Evolutionary conservation across 1,140 invertebrate genomes (phyloP).

Genomic region (Conopomorpha cramerella): DNA sequence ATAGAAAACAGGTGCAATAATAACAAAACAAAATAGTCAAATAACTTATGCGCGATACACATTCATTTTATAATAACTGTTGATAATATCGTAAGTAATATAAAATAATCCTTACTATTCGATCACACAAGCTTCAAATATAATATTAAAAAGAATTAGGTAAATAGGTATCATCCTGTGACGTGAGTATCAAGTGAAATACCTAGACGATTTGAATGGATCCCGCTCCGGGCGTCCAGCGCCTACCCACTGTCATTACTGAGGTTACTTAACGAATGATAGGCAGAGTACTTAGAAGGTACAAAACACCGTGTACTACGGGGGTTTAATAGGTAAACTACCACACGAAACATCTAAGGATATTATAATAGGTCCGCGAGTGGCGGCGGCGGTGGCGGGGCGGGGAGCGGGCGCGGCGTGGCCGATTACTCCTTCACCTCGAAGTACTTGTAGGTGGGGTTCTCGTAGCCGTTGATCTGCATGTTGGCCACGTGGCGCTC

Average conservation of each 20-base stretch:
- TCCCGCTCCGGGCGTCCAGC: too few species aligned
- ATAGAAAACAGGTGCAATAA: conserved; percentile 52
- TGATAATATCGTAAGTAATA: too few species aligned
- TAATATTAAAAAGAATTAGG: too few species aligned
- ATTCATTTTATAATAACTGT: too few species aligned
- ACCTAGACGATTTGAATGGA: too few species aligned
- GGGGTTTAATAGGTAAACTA: conserved; percentile 31
- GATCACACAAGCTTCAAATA: conserved; percentile 1
- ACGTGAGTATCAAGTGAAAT: too few species aligned
- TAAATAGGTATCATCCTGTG: too few species aligned
- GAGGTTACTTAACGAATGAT: conserved; percentile 42
- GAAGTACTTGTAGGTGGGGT: conserved; percentile 99
- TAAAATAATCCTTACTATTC: conserved; percentile 2
- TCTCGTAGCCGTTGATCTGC: conserved; percentile 99
- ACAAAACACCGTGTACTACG: conserved; percentile 20
- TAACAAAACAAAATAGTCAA: conserved; percentile 27
- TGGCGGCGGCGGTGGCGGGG: conserved; percentile 63
- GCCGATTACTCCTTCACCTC: conserved; percentile 87
- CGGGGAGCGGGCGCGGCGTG: conserved; percentile 5
- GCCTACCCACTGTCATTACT: conserved; percentile 45
- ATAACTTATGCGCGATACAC: conserved; percentile 30
- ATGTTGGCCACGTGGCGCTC: conserved; percentile 98
- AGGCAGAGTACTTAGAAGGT: conserved; percentile 31
- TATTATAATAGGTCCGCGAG: too few species aligned
- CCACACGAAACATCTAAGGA: too few species aligned